Conservation (phyloP, 37 sponge, comb jelly and placozoan genomes). For the Halisarca cf. caerulea region DNA sequence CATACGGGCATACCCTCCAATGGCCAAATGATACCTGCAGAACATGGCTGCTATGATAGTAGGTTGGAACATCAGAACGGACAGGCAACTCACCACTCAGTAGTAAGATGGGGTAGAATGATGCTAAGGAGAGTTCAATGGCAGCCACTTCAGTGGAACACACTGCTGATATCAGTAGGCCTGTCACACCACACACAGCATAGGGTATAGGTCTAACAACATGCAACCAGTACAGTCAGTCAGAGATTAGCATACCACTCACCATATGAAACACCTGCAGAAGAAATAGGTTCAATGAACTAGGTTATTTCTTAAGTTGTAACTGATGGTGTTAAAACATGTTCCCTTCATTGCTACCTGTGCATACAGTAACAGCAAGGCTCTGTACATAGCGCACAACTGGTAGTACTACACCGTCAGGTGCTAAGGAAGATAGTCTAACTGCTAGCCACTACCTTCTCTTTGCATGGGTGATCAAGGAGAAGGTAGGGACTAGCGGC, state of each 20-base stretch:
- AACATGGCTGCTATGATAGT: neutral
- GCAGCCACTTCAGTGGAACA: conserved; percentile 59
- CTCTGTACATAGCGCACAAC: no score
- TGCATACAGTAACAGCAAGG: no score
- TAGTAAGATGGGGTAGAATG: conserved; percentile 67
- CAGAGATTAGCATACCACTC: neutral
- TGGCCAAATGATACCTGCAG: conserved; percentile 87
- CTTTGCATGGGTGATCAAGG: no score
- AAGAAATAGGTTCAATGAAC: neutral
- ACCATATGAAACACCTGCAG: conserved; percentile 71
- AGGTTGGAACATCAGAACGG: neutral
- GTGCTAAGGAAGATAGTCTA: no score
- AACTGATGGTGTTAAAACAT: no score
- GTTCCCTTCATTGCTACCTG: no score
- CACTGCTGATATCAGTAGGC: conserved; percentile 70
- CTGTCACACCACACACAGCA: conserved; percentile 7
- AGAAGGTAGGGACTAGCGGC: no score
- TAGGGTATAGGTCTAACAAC: neutral
- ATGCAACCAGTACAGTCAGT: neutral
- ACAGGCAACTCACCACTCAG: conserved; percentile 66
- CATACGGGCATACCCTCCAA: conserved; percentile 75
- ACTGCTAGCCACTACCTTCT: no score
- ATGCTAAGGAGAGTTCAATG: conserved; percentile 56
- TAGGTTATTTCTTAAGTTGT: neutral
- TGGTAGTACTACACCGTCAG: no score